These are phyloP conservation scores for Cepphus grylle DNA, from an alignment of 2,113 vertebrate genomes.

Conservation along the genomic window DNA sequence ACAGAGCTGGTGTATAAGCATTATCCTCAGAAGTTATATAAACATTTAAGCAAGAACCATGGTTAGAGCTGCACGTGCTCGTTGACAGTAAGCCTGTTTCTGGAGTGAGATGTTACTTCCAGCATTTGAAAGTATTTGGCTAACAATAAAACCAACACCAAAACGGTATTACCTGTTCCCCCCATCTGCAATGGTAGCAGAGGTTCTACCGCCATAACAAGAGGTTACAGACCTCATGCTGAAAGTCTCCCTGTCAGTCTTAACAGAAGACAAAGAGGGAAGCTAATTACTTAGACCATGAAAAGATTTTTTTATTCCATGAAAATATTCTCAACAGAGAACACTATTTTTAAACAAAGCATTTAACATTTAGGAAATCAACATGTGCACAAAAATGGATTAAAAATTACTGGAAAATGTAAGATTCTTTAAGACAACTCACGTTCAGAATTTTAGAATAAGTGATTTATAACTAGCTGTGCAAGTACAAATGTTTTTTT, in stretches of 20 bases:
- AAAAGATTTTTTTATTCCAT: constrained; percentile 85
- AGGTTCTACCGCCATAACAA: background rate
- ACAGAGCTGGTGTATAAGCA: background rate
- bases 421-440: constrained; percentile 73
- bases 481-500: constrained; percentile 70
- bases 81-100: background rate
- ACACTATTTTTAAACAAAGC: constrained; percentile 82
- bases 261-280: constrained; percentile 54
- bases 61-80: background rate
- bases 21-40: background rate
- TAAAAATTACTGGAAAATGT: constrained; percentile 80
- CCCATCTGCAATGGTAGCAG: background rate
- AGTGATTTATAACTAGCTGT: constrained; percentile 71
- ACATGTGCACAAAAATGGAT: constrained; percentile 82
- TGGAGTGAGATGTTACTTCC: background rate
- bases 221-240: background rate
- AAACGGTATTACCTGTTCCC: background rate
- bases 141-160: background rate
- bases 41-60: background rate
- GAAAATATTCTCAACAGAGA: constrained; percentile 90
- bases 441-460: constrained; percentile 70
- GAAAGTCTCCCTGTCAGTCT: background rate
- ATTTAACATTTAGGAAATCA: constrained; percentile 86
- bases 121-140: background rate
- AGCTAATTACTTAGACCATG: constrained; percentile 63